Conservation (phyloP, 2,888 invertebrate species). For the Dyspetes luteomarginatus region DNA sequence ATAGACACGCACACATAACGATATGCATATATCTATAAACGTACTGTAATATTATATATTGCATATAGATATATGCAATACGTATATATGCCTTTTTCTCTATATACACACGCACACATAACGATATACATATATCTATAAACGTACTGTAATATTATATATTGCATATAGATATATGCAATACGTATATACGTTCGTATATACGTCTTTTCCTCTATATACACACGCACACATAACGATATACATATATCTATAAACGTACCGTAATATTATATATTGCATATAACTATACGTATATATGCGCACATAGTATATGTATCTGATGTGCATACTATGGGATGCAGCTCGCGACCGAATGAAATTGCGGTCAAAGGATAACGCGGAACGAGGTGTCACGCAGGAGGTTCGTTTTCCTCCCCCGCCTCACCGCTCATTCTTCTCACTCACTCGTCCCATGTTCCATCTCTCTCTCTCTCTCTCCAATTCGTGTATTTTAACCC, state of each 20-base stretch:
- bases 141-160: neutral
- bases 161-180: constrained; percentile 5
- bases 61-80: constrained; percentile 10
- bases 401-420: constrained; percentile 37
- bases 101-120: neutral
- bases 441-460: neutral
- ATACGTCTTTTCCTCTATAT: too few relatives aligned
- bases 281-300: constrained; percentile 10
- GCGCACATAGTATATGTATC: too few relatives aligned
- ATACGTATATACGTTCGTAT: too few relatives aligned
- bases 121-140: neutral
- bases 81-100: too few relatives aligned
- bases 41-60: neutral
- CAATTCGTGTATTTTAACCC: constrained; percentile 58
- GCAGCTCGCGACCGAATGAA: constrained; percentile 69
- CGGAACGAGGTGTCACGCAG: constrained; percentile 67
- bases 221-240: neutral
- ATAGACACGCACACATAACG: neutral
- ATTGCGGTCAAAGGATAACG: constrained; percentile 74
- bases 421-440: constrained; percentile 32
- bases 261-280: neutral
- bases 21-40: neutral
- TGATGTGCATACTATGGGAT: constrained; percentile 38
- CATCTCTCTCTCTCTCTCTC: constrained; percentile 17
- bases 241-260: neutral